A percentile compares a stretch with the other conserved stretches of the same genome.
Conservation (phyloP, 2,113 vertebrate genomes). For the Megaptera novaeangliae region DNA sequence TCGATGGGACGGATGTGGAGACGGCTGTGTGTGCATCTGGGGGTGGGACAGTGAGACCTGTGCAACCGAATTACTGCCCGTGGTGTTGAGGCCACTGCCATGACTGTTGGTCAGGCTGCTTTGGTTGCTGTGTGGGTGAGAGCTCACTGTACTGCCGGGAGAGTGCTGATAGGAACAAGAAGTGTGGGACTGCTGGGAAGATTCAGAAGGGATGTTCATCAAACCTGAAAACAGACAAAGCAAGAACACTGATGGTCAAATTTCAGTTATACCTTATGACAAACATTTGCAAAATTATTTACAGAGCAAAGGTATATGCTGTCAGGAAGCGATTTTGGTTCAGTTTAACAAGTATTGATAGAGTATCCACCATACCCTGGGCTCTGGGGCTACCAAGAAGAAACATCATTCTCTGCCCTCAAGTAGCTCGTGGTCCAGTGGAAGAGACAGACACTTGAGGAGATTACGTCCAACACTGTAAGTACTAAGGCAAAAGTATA, state of each 20-base stretch:
- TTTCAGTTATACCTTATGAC: background rate
- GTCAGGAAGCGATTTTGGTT: background rate
- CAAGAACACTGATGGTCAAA: constrained; percentile 19
- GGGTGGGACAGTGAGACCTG: constrained; percentile 89
- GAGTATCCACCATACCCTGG: background rate
- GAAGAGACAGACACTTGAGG: background rate
- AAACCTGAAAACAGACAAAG: constrained; percentile 78
- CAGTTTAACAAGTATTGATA: background rate
- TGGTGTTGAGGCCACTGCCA: constrained; percentile 66
- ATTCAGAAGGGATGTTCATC: constrained; percentile 86
- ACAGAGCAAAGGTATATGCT: background rate
- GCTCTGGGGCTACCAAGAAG: background rate
- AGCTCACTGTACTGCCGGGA: constrained; percentile 86
- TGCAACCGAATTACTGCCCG: constrained; percentile 78
- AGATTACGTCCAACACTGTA: background rate
- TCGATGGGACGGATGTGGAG: constrained; percentile 78
- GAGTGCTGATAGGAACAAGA: constrained; percentile 92
- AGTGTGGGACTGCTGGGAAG: constrained; percentile 89
- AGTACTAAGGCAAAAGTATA: background rate
- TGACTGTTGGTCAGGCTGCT: constrained; percentile 82
- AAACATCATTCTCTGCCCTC: background rate
- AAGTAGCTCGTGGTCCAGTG: background rate
- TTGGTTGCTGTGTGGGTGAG: constrained; percentile 87
- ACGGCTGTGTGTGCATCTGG: constrained; percentile 81
- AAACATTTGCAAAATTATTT: constrained; percentile 10